phyloP scores from a whole-genome alignment of 2,113 vertebrate genomes.

The Peromyscus polionotus region DNA sequence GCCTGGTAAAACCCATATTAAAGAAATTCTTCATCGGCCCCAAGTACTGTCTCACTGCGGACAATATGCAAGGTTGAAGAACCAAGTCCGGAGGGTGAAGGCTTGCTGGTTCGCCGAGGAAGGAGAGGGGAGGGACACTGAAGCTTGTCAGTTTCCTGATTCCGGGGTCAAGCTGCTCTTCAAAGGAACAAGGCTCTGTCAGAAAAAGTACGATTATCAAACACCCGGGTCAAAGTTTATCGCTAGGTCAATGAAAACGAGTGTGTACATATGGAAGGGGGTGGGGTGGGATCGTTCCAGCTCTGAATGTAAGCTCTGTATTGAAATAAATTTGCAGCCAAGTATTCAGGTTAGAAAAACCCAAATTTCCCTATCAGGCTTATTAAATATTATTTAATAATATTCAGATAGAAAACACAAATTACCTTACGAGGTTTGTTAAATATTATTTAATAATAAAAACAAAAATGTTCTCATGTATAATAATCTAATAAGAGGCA shows the following conservation, averaged over 20 bases:
- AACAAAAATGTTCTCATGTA: conserved; percentile 54
- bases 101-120: conserved; percentile 84
- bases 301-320: conserved; percentile 66
- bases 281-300: conserved; percentile 56
- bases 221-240: conserved; percentile 93
- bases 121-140: conserved; percentile 83
- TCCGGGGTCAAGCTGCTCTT: conserved; percentile 86
- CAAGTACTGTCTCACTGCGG: conserved; percentile 81
- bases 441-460: conserved; percentile 54
- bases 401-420: conserved; percentile 58
- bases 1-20: conserved; percentile 62
- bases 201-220: conserved; percentile 88
- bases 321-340: conserved; percentile 62
- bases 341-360: conserved; percentile 57
- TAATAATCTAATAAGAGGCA: background rate
- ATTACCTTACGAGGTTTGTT: background rate
- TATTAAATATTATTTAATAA: conserved; percentile 48
- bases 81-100: conserved; percentile 85
- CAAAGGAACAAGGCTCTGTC: conserved; percentile 87
- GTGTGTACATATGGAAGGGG: background rate
- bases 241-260: conserved; percentile 90
- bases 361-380: background rate
- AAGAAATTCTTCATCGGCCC: conserved; percentile 73
- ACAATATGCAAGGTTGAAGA: conserved; percentile 81
- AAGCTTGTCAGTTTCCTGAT: conserved; percentile 86